Evolutionary conservation across 2,888 invertebrate genomes (phyloP).

Genomic region (Cartodere bifasciata): DNA sequence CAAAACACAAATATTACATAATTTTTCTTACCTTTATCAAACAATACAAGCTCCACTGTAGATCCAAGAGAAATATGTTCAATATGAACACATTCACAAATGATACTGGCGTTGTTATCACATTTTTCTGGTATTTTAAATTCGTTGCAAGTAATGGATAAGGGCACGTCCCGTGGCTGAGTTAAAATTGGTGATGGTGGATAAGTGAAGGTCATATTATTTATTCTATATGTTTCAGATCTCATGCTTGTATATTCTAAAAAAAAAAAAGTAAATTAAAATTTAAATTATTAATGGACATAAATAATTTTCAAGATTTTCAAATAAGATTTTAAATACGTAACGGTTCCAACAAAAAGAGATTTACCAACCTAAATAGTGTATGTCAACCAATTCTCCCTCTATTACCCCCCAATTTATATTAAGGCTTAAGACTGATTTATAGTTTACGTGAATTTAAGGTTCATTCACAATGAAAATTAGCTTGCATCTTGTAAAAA

Average conservation of each 20-base stretch:
- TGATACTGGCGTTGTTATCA: slow-evolving; percentile 31
- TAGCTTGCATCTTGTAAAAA: too few species aligned
- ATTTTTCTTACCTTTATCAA: slow-evolving; percentile 53
- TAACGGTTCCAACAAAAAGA: too few species aligned
- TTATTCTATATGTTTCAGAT: slow-evolving; percentile 34
- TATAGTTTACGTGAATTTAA: too few species aligned
- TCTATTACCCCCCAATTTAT: too few species aligned
- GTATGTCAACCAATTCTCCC: too few species aligned
- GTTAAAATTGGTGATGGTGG: slow-evolving; percentile 69
- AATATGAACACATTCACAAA: slow-evolving; percentile 64
- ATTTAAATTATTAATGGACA: too few species aligned
- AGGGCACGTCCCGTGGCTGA: slow-evolving; percentile 48
- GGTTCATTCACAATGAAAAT: too few species aligned
- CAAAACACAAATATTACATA: too few species aligned
- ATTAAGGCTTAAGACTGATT: too few species aligned
- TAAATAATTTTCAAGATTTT: too few species aligned
- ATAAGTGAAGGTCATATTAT: slow-evolving; percentile 62
- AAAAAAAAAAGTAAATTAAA: slow-evolving; percentile 2
- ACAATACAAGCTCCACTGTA: slow-evolving; percentile 58
- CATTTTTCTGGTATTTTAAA: slow-evolving; percentile 26
- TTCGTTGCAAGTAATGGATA: slow-evolving; percentile 40
- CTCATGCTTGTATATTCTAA: slow-evolving; percentile 10
- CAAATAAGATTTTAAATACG: too few species aligned
- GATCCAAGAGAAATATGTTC: slow-evolving; percentile 52
- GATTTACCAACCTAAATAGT: too few species aligned